Conservation (phyloP, 2,113 vertebrate genomes). For the Sialia sialis region DNA sequence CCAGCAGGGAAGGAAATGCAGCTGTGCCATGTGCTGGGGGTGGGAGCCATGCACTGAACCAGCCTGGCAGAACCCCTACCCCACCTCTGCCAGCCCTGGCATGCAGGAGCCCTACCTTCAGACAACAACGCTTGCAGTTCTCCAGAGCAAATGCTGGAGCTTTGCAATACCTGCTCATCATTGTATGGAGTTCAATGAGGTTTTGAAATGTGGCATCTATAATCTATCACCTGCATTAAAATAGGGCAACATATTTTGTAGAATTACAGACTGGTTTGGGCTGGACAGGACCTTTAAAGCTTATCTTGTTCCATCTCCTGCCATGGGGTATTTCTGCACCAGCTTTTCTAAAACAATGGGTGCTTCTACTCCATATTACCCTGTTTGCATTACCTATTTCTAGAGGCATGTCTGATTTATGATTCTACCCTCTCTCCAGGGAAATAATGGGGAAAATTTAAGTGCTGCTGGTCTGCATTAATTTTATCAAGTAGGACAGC, state of each 20-base stretch:
- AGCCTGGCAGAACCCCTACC: neutral
- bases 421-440: neutral
- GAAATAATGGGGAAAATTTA: neutral
- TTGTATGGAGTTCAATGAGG: neutral
- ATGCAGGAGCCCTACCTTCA: neutral
- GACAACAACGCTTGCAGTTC: rapidly evolving
- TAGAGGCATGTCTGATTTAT: neutral
- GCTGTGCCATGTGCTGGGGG: rapidly evolving
- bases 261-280: neutral
- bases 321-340: neutral
- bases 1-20: neutral
- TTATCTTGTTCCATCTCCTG: neutral
- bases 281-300: neutral
- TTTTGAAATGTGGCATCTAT: neutral
- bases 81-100: neutral
- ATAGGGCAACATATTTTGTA: neutral
- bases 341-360: neutral
- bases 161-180: neutral
- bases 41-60: rapidly evolving
- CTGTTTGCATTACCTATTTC: neutral
- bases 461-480: neutral
- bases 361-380: neutral
- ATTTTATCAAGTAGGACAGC: neutral
- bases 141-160: neutral
- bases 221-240: neutral